A percentile compares a stretch with the other conserved stretches of the same genome.
Conservation (phyloP, 2,888 invertebrate genomes). For the Cephus pulcher region DNA sequence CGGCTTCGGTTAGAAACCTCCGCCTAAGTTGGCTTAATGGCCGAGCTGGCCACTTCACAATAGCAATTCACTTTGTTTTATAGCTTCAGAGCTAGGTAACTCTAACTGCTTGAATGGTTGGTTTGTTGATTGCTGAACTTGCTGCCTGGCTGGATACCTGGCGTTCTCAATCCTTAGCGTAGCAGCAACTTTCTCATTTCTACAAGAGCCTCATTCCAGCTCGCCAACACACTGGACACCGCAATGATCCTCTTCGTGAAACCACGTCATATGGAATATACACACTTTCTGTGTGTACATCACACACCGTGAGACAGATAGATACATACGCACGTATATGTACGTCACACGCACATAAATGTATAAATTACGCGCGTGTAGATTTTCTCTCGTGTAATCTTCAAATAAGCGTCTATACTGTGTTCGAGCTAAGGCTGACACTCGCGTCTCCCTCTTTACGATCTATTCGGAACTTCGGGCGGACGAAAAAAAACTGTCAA, state of each 20-base stretch:
- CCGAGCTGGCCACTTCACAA: neutral
- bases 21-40: neutral
- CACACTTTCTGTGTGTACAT: neutral
- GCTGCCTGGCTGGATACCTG: conserved; percentile 1
- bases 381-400: neutral
- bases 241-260: neutral
- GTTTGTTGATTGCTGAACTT: neutral
- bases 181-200: conserved; percentile 55
- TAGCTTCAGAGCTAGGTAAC: neutral
- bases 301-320: neutral
- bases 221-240: neutral
- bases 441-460: neutral
- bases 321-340: neutral
- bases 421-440: neutral
- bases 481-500: neutral
- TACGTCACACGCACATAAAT: neutral
- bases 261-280: neutral
- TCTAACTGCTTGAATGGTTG: neutral
- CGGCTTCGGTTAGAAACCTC: neutral
- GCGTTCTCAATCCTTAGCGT: neutral
- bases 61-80: neutral
- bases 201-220: conserved; percentile 31
- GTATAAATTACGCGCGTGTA: neutral
- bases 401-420: neutral
- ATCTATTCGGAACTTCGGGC: neutral